phyloP scores from a whole-genome alignment of 35 echinoderm and acorn worm species.

The Apostichopus japonicus region DNA sequence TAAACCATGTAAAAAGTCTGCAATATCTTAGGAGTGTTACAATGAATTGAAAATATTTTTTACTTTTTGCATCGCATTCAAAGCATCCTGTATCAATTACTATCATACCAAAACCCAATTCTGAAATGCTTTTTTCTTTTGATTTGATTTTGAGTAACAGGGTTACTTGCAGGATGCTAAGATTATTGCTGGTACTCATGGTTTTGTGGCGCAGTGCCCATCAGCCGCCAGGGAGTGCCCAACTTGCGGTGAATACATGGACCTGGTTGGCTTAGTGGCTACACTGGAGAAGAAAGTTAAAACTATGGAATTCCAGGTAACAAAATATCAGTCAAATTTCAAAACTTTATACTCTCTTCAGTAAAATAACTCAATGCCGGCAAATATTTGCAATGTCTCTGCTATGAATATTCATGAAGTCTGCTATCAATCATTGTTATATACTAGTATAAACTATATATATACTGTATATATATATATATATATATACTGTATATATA shows the following conservation, averaged over 20 bases:
- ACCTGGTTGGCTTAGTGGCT: conserved; percentile 63
- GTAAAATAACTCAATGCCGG: not conserved
- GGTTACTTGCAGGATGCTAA: conserved; percentile 82
- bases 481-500: no score
- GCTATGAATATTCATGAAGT: no score
- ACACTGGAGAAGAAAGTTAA: conserved; percentile 59
- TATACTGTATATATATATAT: no score
- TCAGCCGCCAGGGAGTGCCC: conserved; percentile 68
- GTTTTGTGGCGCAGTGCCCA: conserved; percentile 79
- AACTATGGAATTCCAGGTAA: conserved; percentile 76
- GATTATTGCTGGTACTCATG: conserved; percentile 79
- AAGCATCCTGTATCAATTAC: no score
- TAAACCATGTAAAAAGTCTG: no score
- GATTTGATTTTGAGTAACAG: conserved; percentile 25
- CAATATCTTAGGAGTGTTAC: no score
- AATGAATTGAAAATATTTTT: no score
- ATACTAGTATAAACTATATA: no score
- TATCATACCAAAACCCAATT: no score
- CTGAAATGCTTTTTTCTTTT: not conserved
- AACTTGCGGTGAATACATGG: conserved; percentile 88
- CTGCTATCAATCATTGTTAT: no score
- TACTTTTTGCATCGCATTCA: no score
- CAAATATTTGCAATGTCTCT: no score
- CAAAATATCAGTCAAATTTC: not conserved
- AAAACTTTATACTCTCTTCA: not conserved